Evolutionary conservation across 2,888 invertebrate genomes (phyloP).

Genomic region (Clanis bilineata): DNA sequence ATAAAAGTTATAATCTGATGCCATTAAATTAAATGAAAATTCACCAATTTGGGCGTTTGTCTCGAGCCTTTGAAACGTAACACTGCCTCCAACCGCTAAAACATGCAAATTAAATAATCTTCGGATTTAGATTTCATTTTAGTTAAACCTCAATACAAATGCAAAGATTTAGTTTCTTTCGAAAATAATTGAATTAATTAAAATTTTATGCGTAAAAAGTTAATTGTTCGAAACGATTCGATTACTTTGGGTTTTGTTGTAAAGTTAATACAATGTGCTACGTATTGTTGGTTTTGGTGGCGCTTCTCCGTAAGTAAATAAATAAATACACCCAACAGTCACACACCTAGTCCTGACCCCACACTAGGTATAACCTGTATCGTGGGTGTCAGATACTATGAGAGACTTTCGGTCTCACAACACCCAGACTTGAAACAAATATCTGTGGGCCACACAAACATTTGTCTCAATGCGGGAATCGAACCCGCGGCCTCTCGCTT

Average conservation of each 20-base stretch:
- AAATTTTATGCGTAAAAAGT: conserved; percentile 1
- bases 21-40: background rate
- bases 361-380: background rate
- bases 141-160: background rate
- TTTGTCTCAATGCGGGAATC: no score
- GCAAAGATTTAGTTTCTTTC: background rate
- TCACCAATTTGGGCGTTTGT: background rate
- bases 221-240: conserved; percentile 7
- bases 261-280: background rate
- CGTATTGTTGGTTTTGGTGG: background rate
- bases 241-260: background rate
- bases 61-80: background rate
- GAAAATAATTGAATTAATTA: background rate
- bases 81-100: background rate
- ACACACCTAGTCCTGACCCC: no score
- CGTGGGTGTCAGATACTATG: no score
- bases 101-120: conserved; percentile 3
- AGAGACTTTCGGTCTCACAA: no score
- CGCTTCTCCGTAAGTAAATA: conserved; percentile 1
- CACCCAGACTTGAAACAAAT: no score
- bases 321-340: no score
- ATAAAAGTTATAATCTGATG: background rate
- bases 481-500: no score
- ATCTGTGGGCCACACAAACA: no score
- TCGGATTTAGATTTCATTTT: background rate